phyloP scores from a whole-genome alignment of 2,797 vertebrate genomes.

The Melanotaenia parkinsoni region DNA sequence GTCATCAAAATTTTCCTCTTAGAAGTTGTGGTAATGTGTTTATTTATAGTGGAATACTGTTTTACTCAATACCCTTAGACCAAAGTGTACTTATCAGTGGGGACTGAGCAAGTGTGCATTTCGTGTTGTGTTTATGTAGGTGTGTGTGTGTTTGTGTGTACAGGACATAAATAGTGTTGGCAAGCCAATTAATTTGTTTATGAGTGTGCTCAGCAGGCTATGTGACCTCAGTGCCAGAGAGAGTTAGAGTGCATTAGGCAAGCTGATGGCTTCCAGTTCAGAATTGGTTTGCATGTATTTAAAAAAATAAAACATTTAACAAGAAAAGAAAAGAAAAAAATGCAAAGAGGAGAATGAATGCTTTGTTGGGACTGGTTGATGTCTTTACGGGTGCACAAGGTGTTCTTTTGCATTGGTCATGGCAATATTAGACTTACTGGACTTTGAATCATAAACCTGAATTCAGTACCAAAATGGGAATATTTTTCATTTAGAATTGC shows the following conservation, averaged over 20 bases:
- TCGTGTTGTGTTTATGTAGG: constrained; percentile 1
- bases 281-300: constrained; percentile 48
- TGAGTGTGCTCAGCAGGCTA: constrained; percentile 59
- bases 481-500: too few relatives aligned
- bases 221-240: constrained; percentile 69
- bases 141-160: constrained; percentile 27
- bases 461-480: too few relatives aligned
- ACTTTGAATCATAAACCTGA: too few relatives aligned
- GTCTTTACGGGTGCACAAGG: background rate
- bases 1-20: too few relatives aligned
- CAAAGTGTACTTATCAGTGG: constrained; percentile 28
- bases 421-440: background rate
- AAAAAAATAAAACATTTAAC: background rate
- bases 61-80: constrained; percentile 40
- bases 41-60: constrained; percentile 22
- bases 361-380: too few relatives aligned
- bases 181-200: constrained; percentile 78
- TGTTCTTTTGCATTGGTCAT: background rate
- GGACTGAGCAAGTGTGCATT: constrained; percentile 29
- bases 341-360: too few relatives aligned
- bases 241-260: constrained; percentile 70
- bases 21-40: background rate
- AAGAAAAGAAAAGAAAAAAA: background rate
- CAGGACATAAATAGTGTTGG: constrained; percentile 69
- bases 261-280: constrained; percentile 73